Evolutionary conservation across 2,797 vertebrate species (phyloP).

Genomic region (Lagocephalus sceleratus): DNA sequence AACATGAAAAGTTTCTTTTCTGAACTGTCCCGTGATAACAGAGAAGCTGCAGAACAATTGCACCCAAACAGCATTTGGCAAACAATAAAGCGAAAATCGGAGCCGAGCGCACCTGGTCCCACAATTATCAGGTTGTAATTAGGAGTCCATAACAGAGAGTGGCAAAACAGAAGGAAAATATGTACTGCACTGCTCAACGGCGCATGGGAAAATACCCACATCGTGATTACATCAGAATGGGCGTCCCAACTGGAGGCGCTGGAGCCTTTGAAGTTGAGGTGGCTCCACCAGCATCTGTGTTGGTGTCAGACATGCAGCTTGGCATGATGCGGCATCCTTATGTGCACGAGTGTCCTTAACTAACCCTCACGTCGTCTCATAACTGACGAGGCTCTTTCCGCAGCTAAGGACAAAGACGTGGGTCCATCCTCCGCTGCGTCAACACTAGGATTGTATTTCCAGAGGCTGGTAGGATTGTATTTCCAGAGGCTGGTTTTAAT

Average conservation of each 20-base stretch:
- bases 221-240: neutral
- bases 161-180: slow-evolving; percentile 15
- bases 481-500: no score
- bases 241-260: neutral
- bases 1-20: neutral
- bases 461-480: no score
- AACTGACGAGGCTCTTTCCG: no score
- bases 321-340: no score
- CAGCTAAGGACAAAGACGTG: no score
- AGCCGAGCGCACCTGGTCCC: slow-evolving; percentile 29
- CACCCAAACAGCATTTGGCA: slow-evolving; percentile 12
- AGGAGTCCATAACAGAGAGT: slow-evolving; percentile 20
- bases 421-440: no score
- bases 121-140: slow-evolving; percentile 43
- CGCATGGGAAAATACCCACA: neutral
- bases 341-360: no score
- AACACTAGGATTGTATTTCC: no score
- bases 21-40: neutral
- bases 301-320: neutral
- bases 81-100: slow-evolving; percentile 30
- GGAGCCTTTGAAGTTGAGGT: no score
- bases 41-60: slow-evolving; percentile 9
- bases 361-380: no score
- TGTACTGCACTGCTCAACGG: slow-evolving; percentile 4
- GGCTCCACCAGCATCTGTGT: neutral